Evolutionary conservation across 2,797 vertebrate species (phyloP), one percentile per base, ranked within the genome.

Genomic region (Aselliscus stoliczkanus): DNA sequence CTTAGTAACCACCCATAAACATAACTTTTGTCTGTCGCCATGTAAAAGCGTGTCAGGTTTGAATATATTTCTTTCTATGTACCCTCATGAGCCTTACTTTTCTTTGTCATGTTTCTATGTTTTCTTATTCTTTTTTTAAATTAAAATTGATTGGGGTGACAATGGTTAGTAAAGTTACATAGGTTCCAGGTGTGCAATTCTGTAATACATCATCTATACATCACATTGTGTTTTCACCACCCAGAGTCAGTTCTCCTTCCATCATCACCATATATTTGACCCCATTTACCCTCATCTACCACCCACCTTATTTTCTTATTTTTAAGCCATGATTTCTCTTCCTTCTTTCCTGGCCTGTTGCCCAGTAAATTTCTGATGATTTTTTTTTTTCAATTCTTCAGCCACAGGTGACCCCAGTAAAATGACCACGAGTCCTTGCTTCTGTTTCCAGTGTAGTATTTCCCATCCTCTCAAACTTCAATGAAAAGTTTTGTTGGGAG

Each of bases 271-370:
- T 50, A 50, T 14, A 50, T 50, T 50, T 50, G 47, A 50, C 14
- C 47, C 47, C 47, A 12, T 50, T 50, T 50, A 50, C 47, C 12
- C 12, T 50, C 47, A 12, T 50, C 47, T 50, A 50, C 13, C 47
- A 50, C 47, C 47, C 2, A 13, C 47, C 14, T 50, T 50, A 50
- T 10, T 52, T 52, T 60, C 62, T 88, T 67, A 29, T 37, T 77
- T 70, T 54, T 31, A 73, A 65, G 17, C 23, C 3, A 1, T 21
- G 37, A 42, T 65, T 58, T 75, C 44, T 92, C 42, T 90, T 64
- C 56, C 47, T 92, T 29, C 44, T 88, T 88, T 88, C 47, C n/a
- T 29, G 44, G 58, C 72, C n/a, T 23, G 4, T 94, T 77, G 90
- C 64, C 72, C 60, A 72, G 56, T 21, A 86, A 52, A 31, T 34